Evolutionary conservation across 64 coral and sea anemone genomes (phyloP), one percentile per base, ranked within the genome.

Genomic region (Porites australiensis): DNA sequence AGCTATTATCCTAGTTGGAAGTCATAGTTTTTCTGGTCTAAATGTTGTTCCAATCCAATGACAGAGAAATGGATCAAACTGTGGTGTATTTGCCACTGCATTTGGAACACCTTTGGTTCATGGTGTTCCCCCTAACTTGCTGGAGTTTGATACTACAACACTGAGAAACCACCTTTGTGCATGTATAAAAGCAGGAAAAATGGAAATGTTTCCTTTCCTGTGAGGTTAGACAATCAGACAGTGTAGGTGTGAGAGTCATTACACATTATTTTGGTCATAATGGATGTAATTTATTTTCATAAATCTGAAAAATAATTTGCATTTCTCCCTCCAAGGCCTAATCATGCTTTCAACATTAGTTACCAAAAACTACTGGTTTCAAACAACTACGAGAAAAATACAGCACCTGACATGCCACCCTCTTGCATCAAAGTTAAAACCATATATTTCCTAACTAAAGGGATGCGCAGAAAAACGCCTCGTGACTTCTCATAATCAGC

Each of bases 1-100:
- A 74, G 69, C 70, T 58, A 88, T 88, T 43, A 87, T 55, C 69
- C 69, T 73, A 70, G 85, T 88, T 88, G 68, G 85, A 57, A 70
- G 21, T 70, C 27, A 83, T 48, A 83, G 64, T 83, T 83, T 64
- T 65, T 83, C 55, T 60, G 60, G 80, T 60, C 27, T 83, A 64
- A 83, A 65, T 83, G 57, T 82, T 82, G 82, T 82, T 62, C 57
- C 79, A 59, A 47, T 84, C 44, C 81, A 84, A 43, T 60, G 67
- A 66, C 81, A 84, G 58, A 63, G 64, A 49, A 82, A 84, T 66
- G 75, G 75, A 78, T 71, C 68, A 71, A 20, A 71, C 68, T 71
- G 68, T 71, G 68, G 68, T 71, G 68, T 37, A 23, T 73, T 73
- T 73, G 37, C 70, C 44, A 7, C 70, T 73, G 70, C 70, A 73